These are phyloP conservation scores for Scyliorhinus canicula DNA, from an alignment of 2,797 vertebrate species.

Conservation along the genomic window DNA sequence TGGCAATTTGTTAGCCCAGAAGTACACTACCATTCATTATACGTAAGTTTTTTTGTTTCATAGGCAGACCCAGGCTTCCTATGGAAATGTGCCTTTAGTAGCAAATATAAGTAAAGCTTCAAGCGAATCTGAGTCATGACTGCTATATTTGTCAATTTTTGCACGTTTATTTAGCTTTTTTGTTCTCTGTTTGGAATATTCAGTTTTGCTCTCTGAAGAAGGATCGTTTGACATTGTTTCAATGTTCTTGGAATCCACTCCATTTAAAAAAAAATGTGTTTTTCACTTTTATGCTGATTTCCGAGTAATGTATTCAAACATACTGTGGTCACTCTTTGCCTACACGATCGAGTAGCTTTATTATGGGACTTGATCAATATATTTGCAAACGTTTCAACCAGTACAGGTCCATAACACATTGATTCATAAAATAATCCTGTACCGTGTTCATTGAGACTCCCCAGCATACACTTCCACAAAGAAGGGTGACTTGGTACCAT, in stretches of 20 bases:
- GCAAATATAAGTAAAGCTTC: not conserved
- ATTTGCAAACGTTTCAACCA: not conserved
- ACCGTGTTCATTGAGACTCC: not conserved
- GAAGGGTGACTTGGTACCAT: not conserved
- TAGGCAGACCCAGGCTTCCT: no score
- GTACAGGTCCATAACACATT: not conserved
- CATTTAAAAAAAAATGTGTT: no score
- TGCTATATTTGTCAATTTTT: not conserved
- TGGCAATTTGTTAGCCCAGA: no score
- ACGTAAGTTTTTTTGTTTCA: no score
- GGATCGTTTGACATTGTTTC: not conserved
- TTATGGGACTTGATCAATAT: not conserved
- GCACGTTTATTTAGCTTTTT: not conserved
- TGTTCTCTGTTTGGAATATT: not conserved
- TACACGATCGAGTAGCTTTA: not conserved
- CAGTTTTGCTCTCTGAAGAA: not conserved
- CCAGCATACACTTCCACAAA: not conserved
- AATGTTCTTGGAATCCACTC: not conserved
- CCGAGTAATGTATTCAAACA: not conserved
- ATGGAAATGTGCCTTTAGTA: not conserved
- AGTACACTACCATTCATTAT: no score
- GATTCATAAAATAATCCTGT: not conserved
- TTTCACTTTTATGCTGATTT: not conserved
- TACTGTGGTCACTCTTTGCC: not conserved
- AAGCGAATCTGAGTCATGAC: no score